Percentiles rank a stretch among this genome's conserved stretches.
These are phyloP conservation scores for Aphrophora alni DNA, from an alignment of 2,888 invertebrate species.

Conservation along the genomic window DNA sequence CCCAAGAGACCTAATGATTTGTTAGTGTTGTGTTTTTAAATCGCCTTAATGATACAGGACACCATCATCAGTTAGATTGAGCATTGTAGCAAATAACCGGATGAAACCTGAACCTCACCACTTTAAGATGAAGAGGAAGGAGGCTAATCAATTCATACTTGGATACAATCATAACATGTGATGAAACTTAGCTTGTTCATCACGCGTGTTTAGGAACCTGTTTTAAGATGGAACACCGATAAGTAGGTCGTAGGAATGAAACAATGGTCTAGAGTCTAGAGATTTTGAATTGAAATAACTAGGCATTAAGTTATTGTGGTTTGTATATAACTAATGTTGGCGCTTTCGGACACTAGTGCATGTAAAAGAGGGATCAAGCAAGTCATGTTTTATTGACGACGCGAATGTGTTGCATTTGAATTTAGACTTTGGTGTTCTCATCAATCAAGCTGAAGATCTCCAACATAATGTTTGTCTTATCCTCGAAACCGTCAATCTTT, in stretches of 20 bases:
- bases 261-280: background rate
- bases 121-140: background rate
- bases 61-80: background rate
- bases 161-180: background rate
- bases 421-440: too few species aligned
- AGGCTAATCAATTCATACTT: too few species aligned
- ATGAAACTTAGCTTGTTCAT: background rate
- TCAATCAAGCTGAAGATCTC: too few species aligned
- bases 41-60: background rate
- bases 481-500: too few species aligned
- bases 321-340: background rate
- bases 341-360: too few species aligned
- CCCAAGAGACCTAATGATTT: background rate
- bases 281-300: background rate
- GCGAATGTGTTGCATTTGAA: too few species aligned
- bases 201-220: conserved; percentile 3
- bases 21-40: background rate
- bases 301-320: too few species aligned
- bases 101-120: background rate
- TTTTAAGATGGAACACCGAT: background rate
- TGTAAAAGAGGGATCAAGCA: too few species aligned
- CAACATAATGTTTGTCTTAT: too few species aligned
- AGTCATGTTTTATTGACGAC: too few species aligned
- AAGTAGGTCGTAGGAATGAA: background rate
- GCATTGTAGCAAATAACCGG: background rate